phyloP scores from a whole-genome alignment of 2,797 vertebrate species.

The Telmatherina bonti region DNA sequence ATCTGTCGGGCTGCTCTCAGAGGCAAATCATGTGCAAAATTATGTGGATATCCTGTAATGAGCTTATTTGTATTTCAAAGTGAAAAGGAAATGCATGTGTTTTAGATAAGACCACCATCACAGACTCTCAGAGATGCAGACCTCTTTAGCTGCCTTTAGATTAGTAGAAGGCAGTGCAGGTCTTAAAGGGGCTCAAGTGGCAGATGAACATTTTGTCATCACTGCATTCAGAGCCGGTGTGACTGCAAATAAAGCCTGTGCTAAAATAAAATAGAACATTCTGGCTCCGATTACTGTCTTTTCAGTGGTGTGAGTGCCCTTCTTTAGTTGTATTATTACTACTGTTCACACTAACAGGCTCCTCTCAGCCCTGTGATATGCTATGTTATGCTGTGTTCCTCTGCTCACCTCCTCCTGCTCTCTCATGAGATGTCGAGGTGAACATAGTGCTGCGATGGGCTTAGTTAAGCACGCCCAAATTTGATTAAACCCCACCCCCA shows the following conservation, averaged over 20 bases:
- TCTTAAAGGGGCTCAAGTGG: neutral
- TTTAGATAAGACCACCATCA: too few species aligned
- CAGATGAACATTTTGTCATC: neutral
- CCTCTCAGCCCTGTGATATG: conserved; percentile 57
- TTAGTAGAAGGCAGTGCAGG: neutral
- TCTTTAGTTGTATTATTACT: conserved; percentile 47
- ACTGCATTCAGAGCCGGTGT: neutral
- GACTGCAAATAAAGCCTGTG: conserved; percentile 3
- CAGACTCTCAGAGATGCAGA: neutral
- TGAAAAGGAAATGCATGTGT: too few species aligned
- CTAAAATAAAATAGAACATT: too few species aligned
- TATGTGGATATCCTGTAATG: too few species aligned
- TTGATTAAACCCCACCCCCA: conserved; percentile 65
- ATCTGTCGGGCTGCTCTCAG: neutral
- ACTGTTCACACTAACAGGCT: conserved; percentile 52
- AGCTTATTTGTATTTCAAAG: too few species aligned
- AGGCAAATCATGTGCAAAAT: neutral
- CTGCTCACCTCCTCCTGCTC: conserved; percentile 37
- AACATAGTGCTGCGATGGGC: conserved; percentile 61
- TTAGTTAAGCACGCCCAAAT: conserved; percentile 78
- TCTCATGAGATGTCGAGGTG: conserved; percentile 55
- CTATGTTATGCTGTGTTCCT: conserved; percentile 56
- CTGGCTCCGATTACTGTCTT: conserved; percentile 3
- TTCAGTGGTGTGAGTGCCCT: conserved; percentile 11
- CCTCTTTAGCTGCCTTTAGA: neutral